Conservation (phyloP, 1,140 invertebrate genomes). For the Oryctes rhinoceros region DNA sequence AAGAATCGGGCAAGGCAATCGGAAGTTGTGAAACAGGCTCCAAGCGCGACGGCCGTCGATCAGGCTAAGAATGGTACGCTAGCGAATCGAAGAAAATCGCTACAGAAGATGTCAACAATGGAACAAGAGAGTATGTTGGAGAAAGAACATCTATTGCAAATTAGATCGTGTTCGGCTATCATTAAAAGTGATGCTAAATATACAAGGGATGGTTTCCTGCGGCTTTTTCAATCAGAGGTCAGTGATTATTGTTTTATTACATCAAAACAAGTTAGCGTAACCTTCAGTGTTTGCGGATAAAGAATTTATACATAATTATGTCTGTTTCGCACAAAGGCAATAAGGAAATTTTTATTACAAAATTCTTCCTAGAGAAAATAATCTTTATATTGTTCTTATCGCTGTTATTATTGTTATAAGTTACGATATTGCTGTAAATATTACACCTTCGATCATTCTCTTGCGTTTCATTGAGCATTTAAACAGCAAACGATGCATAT, state of each 20-base stretch:
- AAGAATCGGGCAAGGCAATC: neutral
- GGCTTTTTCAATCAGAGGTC: slow-evolving; percentile 74
- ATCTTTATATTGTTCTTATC: no score
- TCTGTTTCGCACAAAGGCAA: no score
- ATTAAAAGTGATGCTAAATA: slow-evolving; percentile 68
- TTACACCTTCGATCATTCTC: no score
- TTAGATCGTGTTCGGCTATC: slow-evolving; percentile 72
- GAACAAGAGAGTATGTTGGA: slow-evolving; percentile 73
- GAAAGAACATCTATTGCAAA: slow-evolving; percentile 63
- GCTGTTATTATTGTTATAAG: no score
- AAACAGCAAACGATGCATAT: no score
- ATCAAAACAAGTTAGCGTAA: no score
- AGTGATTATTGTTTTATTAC: neutral
- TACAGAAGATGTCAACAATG: slow-evolving; percentile 68
- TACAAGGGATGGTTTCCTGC: slow-evolving; percentile 69
- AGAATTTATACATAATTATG: no score
- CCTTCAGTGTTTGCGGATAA: no score
- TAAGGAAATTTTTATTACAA: no score
- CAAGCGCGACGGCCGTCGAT: slow-evolving; percentile 14
- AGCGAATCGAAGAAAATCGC: slow-evolving; percentile 50
- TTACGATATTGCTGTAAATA: no score
- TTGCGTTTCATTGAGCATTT: no score
- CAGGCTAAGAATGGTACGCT: slow-evolving; percentile 36
- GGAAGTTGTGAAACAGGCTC: slow-evolving; percentile 35
- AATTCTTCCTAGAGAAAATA: no score